Evolutionary conservation across 1,140 invertebrate species (phyloP), one percentile per base, ranked within the genome.

Genomic region (Cotesia glomerata): DNA sequence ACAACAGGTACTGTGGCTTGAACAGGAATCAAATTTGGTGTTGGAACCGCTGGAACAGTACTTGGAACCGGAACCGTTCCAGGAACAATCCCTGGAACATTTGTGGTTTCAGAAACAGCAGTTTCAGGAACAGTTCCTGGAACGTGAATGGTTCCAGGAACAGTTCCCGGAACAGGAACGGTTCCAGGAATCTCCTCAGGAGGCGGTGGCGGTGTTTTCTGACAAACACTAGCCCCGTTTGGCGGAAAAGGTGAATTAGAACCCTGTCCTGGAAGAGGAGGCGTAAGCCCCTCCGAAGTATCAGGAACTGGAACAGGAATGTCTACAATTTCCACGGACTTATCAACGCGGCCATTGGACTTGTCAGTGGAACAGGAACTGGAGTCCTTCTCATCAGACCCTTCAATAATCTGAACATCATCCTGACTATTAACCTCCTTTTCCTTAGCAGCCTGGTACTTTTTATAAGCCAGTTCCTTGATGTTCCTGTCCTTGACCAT

Each of bases 401-500:
- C 83, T 39, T 86, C 85, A 61, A 87, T 86, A 1, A 87, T 87
- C 45, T 87, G 84, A 9, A 87, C 84, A 0, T 87, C 86, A 8
- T 87, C 85, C 45, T 85, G 84, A 63, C 72, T 86, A 4, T 74
- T 79, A 0, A 84, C 84, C 9, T 45, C 39, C 39, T 85, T 86
- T 14, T 87, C 85, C n/a, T 86, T 83, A 0, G 85, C 85, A 0
- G 81, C 92, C 81, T 93, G 89, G 4, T 93, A 79, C 77, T 91
- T 91, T 79, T 92, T 91, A 26, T 90, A 84, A 13, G 93, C 93
- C 77, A 94, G 88, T 75, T 93, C 92, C 3, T 93, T 87, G 86
- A 94, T 95, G 72, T 94, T 93, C 73, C 92, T 91, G 78, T 94
- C 92, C 79, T 95, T 95, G 0, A 96, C 93, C 14, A 97, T 87